Evolutionary conservation across 2,797 vertebrate genomes (phyloP).

Genomic region (Pipistrellus pygmaeus): DNA sequence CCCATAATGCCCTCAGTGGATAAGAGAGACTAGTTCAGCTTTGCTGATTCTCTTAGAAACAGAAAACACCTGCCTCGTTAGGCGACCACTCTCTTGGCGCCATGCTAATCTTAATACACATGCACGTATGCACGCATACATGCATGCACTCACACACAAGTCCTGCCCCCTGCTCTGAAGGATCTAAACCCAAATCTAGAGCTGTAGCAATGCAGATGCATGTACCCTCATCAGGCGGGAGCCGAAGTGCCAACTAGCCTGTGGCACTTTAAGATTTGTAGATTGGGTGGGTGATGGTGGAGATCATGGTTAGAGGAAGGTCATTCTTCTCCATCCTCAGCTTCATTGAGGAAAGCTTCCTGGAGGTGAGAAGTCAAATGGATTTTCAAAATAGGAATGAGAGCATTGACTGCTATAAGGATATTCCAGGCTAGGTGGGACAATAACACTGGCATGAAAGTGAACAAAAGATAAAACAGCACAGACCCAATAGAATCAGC

Average conservation of each 20-base stretch:
- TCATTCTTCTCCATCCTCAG: neutral
- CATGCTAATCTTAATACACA: neutral
- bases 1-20: conserved; percentile 47
- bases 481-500: neutral
- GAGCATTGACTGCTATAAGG: conserved; percentile 29
- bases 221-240: neutral
- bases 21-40: conserved; percentile 49
- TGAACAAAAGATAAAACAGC: conserved; percentile 19
- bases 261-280: neutral
- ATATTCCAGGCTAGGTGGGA: conserved; percentile 11
- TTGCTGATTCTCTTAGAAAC: conserved; percentile 10
- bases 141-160: neutral
- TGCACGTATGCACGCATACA: neutral
- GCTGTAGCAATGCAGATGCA: neutral
- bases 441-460: neutral
- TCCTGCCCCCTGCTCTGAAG: neutral
- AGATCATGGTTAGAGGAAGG: neutral
- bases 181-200: conserved; percentile 35
- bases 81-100: conserved; percentile 40
- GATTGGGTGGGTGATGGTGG: neutral
- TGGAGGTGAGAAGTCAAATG: conserved; percentile 20
- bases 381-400: conserved; percentile 65
- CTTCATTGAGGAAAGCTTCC: conserved; percentile 47
- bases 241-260: neutral
- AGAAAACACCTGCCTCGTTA: conserved; percentile 56